Percentiles rank a stretch among this genome's conserved stretches.
These are phyloP conservation scores for Gopherus flavomarginatus DNA, from an alignment of 2,113 vertebrate species.

Conservation along the genomic window DNA sequence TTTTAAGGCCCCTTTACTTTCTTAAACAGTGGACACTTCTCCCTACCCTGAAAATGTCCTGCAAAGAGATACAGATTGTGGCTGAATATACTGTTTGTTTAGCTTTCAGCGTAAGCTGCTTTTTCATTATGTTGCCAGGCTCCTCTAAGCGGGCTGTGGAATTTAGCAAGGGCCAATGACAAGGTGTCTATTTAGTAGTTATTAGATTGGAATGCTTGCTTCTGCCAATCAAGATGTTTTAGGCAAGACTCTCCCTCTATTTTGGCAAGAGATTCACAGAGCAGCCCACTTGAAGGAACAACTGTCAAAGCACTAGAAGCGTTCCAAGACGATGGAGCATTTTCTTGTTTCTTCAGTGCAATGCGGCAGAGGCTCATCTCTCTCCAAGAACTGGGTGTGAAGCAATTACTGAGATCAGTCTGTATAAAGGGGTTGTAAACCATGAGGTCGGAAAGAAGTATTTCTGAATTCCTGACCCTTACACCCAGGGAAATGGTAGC, in stretches of 20 bases:
- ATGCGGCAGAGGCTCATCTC: not conserved
- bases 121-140: not conserved
- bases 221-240: not conserved
- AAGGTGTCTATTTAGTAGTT: not conserved
- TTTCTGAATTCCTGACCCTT: not conserved
- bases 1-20: not conserved
- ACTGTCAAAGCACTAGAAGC: not conserved
- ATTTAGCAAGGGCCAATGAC: not conserved
- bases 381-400: not conserved
- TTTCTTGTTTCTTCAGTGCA: not conserved
- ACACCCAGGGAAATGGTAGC: not conserved
- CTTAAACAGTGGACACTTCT: not conserved
- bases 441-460: not conserved
- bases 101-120: not conserved
- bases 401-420: not conserved
- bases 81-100: not conserved
- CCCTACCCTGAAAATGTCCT: not conserved
- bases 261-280: not conserved
- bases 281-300: conserved; percentile 15
- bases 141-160: not conserved
- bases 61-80: not conserved
- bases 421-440: not conserved
- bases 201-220: conserved; percentile 20
- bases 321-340: not conserved
- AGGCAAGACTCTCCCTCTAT: conserved; percentile 1